phyloP scores from a whole-genome alignment of 2,888 invertebrate species.

The Lasioglossum zephyrum region DNA sequence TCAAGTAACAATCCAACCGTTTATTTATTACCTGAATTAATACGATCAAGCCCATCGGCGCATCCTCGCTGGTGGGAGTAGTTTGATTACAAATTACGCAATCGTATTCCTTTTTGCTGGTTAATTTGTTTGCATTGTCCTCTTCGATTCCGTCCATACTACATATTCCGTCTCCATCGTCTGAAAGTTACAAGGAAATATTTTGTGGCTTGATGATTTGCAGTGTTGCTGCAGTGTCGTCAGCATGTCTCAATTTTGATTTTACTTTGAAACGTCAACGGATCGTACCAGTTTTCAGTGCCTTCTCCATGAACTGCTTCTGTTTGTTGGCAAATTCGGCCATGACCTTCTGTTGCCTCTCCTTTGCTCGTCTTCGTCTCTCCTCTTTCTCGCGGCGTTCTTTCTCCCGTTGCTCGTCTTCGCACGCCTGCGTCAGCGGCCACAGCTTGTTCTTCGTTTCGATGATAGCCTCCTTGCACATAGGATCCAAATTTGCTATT shows the following conservation, averaged over 20 bases:
- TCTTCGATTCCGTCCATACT: constrained; percentile 89
- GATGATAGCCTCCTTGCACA: constrained; percentile 89
- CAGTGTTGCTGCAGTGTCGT: not conserved
- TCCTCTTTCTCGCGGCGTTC: constrained; percentile 93
- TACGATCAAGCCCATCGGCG: constrained; percentile 95
- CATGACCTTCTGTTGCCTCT: constrained; percentile 96
- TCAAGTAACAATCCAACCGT: constrained; percentile 1
- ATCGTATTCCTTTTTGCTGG: constrained; percentile 91
- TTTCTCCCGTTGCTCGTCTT: constrained; percentile 89
- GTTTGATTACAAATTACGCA: constrained; percentile 98
- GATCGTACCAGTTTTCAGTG: constrained; percentile 87
- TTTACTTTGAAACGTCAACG: no score
- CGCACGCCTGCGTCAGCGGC: constrained; percentile 92
- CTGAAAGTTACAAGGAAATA: constrained; percentile 60
- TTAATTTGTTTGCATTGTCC: constrained; percentile 85
- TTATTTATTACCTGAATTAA: constrained; percentile 88
- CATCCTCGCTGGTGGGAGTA: constrained; percentile 92
- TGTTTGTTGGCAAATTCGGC: constrained; percentile 96
- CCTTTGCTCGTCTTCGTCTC: constrained; percentile 92
- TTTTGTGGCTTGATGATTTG: not conserved
- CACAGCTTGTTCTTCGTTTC: constrained; percentile 90
- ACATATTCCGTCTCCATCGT: constrained; percentile 80
- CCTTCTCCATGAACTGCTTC: constrained; percentile 94
- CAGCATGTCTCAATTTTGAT: not conserved
- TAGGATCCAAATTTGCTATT: constrained; percentile 89